phyloP scores from a whole-genome alignment of 2,888 invertebrate genomes.

The Caenorhabditis zanzibari region DNA sequence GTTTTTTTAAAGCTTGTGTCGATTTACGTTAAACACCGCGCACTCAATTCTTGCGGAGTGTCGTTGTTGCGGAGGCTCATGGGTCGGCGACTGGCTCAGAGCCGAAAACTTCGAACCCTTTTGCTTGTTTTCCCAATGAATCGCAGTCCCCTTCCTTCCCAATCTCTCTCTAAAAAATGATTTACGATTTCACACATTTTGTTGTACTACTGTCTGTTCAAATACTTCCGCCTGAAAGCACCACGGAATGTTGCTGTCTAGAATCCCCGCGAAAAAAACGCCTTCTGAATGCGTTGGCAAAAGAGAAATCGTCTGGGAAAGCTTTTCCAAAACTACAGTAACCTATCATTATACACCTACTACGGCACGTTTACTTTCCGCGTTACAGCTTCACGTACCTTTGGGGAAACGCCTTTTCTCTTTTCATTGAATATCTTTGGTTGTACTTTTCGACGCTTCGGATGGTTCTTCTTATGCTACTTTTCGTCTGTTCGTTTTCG shows the following conservation, averaged over 20 bases:
- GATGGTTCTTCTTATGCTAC: neutral
- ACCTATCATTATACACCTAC: slow-evolving; percentile 57
- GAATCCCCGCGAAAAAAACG: slow-evolving; percentile 13
- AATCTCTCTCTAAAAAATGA: too few species aligned
- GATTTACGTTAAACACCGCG: too few species aligned
- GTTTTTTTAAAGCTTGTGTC: too few species aligned
- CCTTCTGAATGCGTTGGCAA: slow-evolving; percentile 26
- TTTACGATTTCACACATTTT: neutral
- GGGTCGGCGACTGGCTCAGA: too few species aligned
- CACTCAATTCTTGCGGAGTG: too few species aligned
- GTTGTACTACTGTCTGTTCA: neutral
- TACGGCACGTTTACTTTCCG: slow-evolving; percentile 61
- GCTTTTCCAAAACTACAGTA: slow-evolving; percentile 42
- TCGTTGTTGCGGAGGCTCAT: too few species aligned
- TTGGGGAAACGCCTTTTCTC: slow-evolving; percentile 51
- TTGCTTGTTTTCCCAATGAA: too few species aligned
- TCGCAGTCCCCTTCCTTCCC: too few species aligned
- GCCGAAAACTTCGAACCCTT: too few species aligned
- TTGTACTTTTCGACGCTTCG: slow-evolving; percentile 37
- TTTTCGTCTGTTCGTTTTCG: neutral
- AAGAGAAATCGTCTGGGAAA: slow-evolving; percentile 23
- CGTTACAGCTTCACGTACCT: slow-evolving; percentile 61
- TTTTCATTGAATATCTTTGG: slow-evolving; percentile 5
- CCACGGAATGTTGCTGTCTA: slow-evolving; percentile 29
- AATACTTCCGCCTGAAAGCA: slow-evolving; percentile 49